Conservation (phyloP, 2,113 vertebrate genomes). For the Poecile atricapillus region DNA sequence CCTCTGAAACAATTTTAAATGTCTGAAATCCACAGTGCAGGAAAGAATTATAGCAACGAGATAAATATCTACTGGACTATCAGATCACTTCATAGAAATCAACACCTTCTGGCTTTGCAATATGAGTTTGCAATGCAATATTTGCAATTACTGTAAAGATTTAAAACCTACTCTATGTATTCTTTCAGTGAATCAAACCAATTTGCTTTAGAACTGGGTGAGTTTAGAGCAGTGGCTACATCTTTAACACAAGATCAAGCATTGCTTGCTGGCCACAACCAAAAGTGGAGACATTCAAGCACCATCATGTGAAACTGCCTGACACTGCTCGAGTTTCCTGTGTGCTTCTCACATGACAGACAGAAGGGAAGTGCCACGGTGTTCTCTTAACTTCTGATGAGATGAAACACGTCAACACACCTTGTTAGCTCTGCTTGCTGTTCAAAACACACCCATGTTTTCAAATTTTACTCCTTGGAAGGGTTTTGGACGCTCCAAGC, state of each 20-base stretch:
- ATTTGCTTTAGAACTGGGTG: neutral
- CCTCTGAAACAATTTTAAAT: neutral
- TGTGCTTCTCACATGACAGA: neutral
- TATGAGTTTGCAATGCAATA: neutral
- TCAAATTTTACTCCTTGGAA: neutral
- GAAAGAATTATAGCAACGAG: neutral
- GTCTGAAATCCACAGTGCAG: neutral
- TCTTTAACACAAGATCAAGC: neutral
- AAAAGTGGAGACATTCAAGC: neutral
- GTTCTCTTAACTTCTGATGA: neutral
- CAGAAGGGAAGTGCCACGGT: rapidly evolving
- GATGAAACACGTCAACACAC: neutral
- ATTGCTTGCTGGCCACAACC: neutral
- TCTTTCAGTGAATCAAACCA: neutral
- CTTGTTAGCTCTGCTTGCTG: neutral
- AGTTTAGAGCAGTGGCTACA: neutral
- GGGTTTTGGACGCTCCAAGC: neutral
- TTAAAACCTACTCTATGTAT: neutral
- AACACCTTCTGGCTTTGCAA: neutral
- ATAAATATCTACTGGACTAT: neutral
- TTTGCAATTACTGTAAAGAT: neutral
- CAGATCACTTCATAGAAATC: neutral
- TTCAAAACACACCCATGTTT: neutral
- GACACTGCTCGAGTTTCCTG: rapidly evolving
- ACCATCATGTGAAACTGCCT: neutral